phyloP scores from a whole-genome alignment of 1,140 invertebrate species.

The Ladona fulva region DNA sequence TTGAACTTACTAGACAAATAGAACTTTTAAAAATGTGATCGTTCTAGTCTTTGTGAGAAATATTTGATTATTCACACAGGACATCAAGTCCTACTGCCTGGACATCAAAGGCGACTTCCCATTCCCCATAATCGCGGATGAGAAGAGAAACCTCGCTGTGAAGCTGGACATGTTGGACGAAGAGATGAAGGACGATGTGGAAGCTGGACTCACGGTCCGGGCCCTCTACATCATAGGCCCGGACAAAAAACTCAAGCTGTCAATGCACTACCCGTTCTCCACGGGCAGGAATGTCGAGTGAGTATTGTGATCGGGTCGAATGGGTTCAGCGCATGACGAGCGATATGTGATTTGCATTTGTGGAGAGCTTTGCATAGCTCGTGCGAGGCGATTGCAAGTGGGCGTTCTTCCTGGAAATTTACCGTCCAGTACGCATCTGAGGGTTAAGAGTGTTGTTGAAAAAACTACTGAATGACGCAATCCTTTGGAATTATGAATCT shows the following conservation, averaged over 20 bases:
- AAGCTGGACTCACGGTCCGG: slow-evolving; percentile 66
- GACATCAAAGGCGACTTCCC: slow-evolving; percentile 62
- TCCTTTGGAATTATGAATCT: no score
- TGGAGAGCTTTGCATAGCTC: no score
- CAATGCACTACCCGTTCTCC: slow-evolving; percentile 83
- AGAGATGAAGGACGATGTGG: slow-evolving; percentile 58
- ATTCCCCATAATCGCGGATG: slow-evolving; percentile 82
- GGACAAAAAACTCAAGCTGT: slow-evolving; percentile 72
- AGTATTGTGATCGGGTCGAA: slow-evolving; percentile 34
- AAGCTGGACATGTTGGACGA: slow-evolving; percentile 81
- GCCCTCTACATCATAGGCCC: slow-evolving; percentile 83
- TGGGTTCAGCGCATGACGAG: no score
- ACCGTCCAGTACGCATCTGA: no score
- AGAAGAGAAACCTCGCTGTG: slow-evolving; percentile 62
- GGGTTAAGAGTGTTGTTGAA: no score
- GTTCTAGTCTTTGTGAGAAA: not conserved
- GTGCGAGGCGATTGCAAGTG: no score
- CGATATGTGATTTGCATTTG: not conserved
- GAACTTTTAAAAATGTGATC: no score
- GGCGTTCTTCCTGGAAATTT: no score
- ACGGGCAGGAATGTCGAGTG: slow-evolving; percentile 88
- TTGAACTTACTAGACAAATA: no score
- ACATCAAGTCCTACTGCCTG: slow-evolving; percentile 64
- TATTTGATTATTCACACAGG: slow-evolving; percentile 36
- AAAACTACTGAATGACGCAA: no score